A percentile compares a stretch with the other conserved stretches of the same genome.
These are phyloP conservation scores for Misgurnus anguillicaudatus DNA, from an alignment of 2,113 vertebrate species.

Conservation along the genomic window DNA sequence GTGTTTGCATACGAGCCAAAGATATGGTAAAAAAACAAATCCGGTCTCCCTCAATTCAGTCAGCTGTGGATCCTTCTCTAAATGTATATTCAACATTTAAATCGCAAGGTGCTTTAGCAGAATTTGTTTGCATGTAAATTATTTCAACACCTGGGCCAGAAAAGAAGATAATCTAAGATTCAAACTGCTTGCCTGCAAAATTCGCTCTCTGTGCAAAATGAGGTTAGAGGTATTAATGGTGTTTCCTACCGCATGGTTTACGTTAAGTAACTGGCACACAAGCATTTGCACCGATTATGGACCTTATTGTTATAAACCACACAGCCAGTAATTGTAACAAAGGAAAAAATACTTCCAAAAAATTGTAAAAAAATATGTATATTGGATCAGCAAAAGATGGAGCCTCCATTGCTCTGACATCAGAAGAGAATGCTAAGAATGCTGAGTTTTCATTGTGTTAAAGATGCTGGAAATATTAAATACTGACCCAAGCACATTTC, in stretches of 20 bases:
- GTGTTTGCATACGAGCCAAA: neutral
- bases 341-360: neutral
- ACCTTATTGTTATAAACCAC: too few species aligned
- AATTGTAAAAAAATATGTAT: constrained; percentile 3
- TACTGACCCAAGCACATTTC: constrained; percentile 56
- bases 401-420: constrained; percentile 30
- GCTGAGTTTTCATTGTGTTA: constrained; percentile 53
- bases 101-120: neutral
- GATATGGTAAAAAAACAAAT: neutral
- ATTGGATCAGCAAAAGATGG: neutral
- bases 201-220: neutral
- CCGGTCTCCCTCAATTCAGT: neutral
- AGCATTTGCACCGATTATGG: too few species aligned
- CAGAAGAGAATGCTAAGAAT: constrained; percentile 47
- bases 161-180: neutral
- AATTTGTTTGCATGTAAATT: neutral
- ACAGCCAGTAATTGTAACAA: too few species aligned
- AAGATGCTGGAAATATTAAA: constrained; percentile 37
- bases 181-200: constrained; percentile 8
- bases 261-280: too few species aligned
- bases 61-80: neutral
- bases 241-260: neutral
- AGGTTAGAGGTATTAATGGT: neutral
- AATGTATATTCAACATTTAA: constrained; percentile 25
- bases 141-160: neutral